Base-by-base conservation (phyloP, 2,113 vertebrate species). In the Mesoclemmys tuberculata region DNA sequence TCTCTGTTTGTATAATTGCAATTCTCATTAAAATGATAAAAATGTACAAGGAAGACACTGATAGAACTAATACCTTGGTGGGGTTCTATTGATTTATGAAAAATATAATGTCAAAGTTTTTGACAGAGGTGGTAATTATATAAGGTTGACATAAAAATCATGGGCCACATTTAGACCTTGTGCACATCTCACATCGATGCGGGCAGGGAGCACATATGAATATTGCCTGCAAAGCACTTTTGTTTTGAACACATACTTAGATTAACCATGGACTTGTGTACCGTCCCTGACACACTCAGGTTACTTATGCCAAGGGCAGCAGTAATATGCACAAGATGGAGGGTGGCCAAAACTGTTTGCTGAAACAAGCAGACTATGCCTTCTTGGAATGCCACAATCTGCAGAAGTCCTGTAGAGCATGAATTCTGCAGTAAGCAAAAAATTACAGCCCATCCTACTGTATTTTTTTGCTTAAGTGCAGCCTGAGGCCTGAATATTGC, bases 281-380 rank as follows among this genome's bases (percentile, higher is more conserved):
- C 38, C 80, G 35, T 74, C 88, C 93, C 3, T 58, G 27, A 5
- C 54, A 54, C 0, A 0, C 89, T 93, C 75, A 51, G 22, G 27
- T 55, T 84, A 0, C 74, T 84, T 87, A 49, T 94, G 86, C 74
- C 86, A 92, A 90, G 75, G 92, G 75, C 82, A 87, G 18, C n/a
- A 71, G 4, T 71, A 71, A 75, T 24, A 80, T 75, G 82, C 91
- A 64, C 78, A 55, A 74, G 77, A 93, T 77, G 29, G 35, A 95
- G 8, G 22, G 1, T 77, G 77, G 80, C 93, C 91, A 92, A 94
- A 93, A 87, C 82, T 1, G 24, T 85, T 84, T 91, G 85, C 78
- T 92, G 31, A 29, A 85, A 35, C 8, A 58, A 90, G 90, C 81
- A 92, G 89, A 74, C 16, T 27, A 44, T 54, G 5, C 7, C 3